Evolutionary conservation across 2,888 invertebrate genomes (phyloP), one percentile per base, ranked within the genome.

Genomic region (Epiblema foenella): DNA sequence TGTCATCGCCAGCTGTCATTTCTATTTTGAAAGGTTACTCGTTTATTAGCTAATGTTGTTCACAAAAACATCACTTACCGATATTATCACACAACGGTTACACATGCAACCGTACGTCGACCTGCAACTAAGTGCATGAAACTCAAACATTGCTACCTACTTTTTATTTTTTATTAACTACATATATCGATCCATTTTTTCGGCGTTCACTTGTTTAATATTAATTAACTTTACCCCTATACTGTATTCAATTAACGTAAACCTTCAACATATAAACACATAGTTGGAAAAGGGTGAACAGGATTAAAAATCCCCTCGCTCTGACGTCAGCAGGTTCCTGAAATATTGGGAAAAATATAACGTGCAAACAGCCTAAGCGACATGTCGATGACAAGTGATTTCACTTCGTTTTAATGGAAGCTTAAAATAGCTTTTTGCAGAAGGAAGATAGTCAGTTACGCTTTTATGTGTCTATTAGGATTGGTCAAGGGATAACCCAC

Each of bases 261-360:
- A 17, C 56, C 46, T 20, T 46, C 42, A 39, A 20, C 59, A 42
- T 56, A 69, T 66, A 52, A 70, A 60, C 66, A 39, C 54, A 66
- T 66, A 74, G 71, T 72, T 69, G 66, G 39, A 20, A 69, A 72
- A 69, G 69, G 69, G 69, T 59, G 58, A 67, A 59, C 52, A 33
- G 66, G 73, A 74, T 75, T 74, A 73, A 75, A 68, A 71, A 65
- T 11, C 29, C 63, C 46, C 62, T 65, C 65, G 68, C 73, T 64
- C 67, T 77, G 77, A 78, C 76, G 79, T 79, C 76, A 74, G 77
- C 78, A 77, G 73, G 76, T 76, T 77, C 79, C 78, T 81, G 82
- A 82, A 79, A 81, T 84, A 84, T 83, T 80, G 81, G 78, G 78
- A 79, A 79, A 82, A 83, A 84, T 85, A 85, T 83, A 80, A 82